phyloP scores from a whole-genome alignment of 2,888 invertebrate species.

The Pardosa pseudoannulata region DNA sequence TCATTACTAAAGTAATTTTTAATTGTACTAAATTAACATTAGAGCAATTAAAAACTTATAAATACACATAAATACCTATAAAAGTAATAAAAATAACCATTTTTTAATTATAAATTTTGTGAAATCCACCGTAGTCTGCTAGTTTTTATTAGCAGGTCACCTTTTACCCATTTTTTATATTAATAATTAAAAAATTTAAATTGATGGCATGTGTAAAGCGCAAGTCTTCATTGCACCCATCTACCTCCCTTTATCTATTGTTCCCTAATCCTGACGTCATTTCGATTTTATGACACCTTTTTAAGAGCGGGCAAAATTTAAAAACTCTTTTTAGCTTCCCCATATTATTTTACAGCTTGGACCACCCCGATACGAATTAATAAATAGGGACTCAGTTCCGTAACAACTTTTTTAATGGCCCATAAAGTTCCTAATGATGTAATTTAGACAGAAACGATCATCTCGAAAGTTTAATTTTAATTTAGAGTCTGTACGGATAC shows the following conservation, averaged over 20 bases:
- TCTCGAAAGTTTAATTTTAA: constrained; percentile 65
- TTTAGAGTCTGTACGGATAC: constrained; percentile 22
- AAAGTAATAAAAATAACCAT: no score
- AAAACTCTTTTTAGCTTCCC: neutral
- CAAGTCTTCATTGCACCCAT: no score
- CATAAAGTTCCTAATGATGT: constrained; percentile 59
- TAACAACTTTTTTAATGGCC: constrained; percentile 43
- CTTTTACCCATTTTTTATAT: no score
- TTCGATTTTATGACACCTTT: constrained; percentile 14
- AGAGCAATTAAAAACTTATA: no score
- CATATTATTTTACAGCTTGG: constrained; percentile 28
- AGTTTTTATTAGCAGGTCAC: no score
- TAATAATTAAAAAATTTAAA: no score
- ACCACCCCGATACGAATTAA: constrained; percentile 35
- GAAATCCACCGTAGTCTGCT: no score
- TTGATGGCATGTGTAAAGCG: no score
- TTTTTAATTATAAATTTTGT: no score
- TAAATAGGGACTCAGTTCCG: constrained; percentile 21
- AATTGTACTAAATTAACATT: no score
- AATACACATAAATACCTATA: no score
- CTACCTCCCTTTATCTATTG: neutral
- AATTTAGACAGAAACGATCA: constrained; percentile 49
- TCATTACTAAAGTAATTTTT: no score
- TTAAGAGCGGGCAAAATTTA: neutral
- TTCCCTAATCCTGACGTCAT: neutral